Base-by-base conservation (phyloP, 1,140 invertebrate genomes). In the Oryzaephilus surinamensis region DNA sequence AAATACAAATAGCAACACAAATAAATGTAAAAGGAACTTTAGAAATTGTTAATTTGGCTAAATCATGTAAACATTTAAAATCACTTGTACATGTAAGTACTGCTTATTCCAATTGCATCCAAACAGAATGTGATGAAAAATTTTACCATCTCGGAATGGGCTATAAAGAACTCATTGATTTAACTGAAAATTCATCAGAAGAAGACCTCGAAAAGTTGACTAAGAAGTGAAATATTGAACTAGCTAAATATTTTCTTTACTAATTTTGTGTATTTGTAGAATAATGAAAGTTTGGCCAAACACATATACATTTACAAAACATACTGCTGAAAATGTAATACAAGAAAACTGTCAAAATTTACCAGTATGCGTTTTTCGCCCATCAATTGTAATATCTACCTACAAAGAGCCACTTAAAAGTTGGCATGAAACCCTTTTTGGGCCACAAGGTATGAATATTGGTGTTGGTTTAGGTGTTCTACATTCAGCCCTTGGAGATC, bases 341-440 rank as follows among this genome's bases (percentile, higher is more conserved):
- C 57, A 57, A 6, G 61, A 64, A 23, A 61, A 72, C 33, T 50
- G 60, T 4, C 48, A 31, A 4, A 49, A 61, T 23, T 31, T 87
- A 18, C 81, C 81, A 2, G 58, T 78, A 4, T 75, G 76, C 34
- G 76, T 87, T 42, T 73, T 84, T 29, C 60, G 83, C 47, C 83
- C 84, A 2, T 78, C 77, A 1, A 84, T 85, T 50, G 69, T 72
- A 8, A 63, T 69, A 38, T 66, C 70, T 0, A 69, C 69, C 4
- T 69, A 64, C 31, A 54, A 57, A 35, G 70, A 73, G 49, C 72
- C 72, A 17, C 36, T 69, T 10, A 45, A 54, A 2, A 77, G 79
- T 10, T 88, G 83, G 83, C 73, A 81, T 23, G 82, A 86, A 55
- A 86, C 85, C 58, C 62, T 79, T 31, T 84, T 79, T 58, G 81